Evolutionary conservation across 2,888 invertebrate species (phyloP), one percentile per base, ranked within the genome.

Genomic region (Zygogramma bicolorata): DNA sequence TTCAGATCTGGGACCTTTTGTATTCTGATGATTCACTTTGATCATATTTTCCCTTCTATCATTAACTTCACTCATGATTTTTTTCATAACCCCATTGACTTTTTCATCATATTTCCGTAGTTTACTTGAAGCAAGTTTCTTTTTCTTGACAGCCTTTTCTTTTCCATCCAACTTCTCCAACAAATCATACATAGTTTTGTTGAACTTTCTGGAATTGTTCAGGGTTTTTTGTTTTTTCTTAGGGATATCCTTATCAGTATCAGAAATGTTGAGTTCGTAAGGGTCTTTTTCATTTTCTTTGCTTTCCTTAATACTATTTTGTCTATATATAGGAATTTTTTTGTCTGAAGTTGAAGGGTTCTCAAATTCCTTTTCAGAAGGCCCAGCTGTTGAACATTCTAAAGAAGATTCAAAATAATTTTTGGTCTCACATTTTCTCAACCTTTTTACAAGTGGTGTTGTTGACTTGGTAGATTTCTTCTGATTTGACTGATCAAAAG

Each of bases 321-420:
- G 69, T 27, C 31, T 65, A 20, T 76, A 76, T 40, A 75, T 67
- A 60, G 73, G 75, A 49, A 73, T 60, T 73, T 70, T 75, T 15
- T 31, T 8, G 53, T 70, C 34, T 20, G 34, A 8, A 29, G n/a
- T 15, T 25, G n/a, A 13, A 8, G 27, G 13, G 6, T 27, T 53
- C n/a, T 13, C 25, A 2, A 15, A 4, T 27, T 27, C 25, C n/a
- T 25, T 27, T 60, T n/a, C 38, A 25, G 34, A 42, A n/a, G 42
- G 20, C 18, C 18, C 31, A 57, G 31, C 27, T 15, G 22, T 42
- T 57, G 69, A 62, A 4, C 57, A 42, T 71, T 71, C 71, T 29
- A 62, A 15, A 46, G 40, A 53, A 29, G 60, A 57, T 71, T 71
- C 71, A 34, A 27, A 42, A 57, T 71, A 71, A 31, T 71, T 29